phyloP scores from a whole-genome alignment of 2,797 vertebrate genomes.

The Lepus townsendii region DNA sequence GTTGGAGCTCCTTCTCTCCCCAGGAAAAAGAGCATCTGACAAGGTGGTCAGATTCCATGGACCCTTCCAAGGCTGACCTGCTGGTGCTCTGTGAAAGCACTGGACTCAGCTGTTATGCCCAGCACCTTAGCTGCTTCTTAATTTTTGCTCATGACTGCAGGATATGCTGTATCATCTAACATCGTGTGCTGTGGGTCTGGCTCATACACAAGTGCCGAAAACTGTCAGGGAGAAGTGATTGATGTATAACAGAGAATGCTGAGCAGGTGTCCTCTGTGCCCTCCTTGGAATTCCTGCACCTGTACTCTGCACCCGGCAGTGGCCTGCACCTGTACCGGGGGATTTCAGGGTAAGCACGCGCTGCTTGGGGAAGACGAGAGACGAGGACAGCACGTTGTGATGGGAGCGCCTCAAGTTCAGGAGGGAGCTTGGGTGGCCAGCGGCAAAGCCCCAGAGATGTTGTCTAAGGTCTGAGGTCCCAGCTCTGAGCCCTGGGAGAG shows the following conservation, averaged over 20 bases:
- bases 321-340: background rate
- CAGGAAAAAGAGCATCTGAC: background rate
- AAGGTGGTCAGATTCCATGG: background rate
- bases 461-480: background rate
- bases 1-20: background rate
- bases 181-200: background rate
- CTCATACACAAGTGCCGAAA: background rate
- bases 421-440: background rate
- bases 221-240: slow-evolving; percentile 5
- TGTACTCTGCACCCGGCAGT: background rate
- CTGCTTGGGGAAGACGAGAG: background rate
- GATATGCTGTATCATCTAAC: background rate
- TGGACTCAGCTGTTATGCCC: background rate
- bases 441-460: background rate
- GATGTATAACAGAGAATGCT: background rate
- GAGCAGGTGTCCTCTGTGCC: background rate
- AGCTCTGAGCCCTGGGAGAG: background rate
- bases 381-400: background rate
- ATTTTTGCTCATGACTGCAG: background rate
- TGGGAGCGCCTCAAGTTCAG: background rate
- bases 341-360: background rate
- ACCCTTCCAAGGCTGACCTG: background rate
- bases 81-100: background rate
- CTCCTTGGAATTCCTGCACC: background rate
- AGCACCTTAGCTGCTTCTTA: background rate